phyloP scores from a whole-genome alignment of 2,797 vertebrate genomes.

The Carapus acus region DNA sequence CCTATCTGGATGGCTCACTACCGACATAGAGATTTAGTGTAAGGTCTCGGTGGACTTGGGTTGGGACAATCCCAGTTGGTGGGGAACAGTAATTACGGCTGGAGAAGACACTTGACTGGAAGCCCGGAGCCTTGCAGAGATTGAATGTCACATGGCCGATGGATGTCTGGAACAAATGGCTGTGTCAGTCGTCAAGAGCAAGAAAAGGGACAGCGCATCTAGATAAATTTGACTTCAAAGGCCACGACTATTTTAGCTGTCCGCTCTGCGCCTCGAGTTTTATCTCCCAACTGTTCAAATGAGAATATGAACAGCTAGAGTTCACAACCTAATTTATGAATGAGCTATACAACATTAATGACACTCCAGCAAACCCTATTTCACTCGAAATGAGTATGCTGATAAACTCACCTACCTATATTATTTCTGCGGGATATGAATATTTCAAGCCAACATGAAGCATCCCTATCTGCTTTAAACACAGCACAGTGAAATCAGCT shows the following conservation, averaged over 20 bases:
- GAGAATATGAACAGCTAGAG: conserved; percentile 36
- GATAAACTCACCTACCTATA: conserved; percentile 36
- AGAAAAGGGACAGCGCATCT: conserved; percentile 24
- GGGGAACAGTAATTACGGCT: conserved; percentile 64
- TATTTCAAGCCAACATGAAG: conserved; percentile 27
- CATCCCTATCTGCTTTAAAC: conserved; percentile 16
- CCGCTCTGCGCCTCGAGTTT: conserved; percentile 41
- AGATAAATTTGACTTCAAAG: conserved; percentile 41
- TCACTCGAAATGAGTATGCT: conserved; percentile 21
- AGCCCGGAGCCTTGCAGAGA: conserved; percentile 53
- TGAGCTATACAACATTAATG: conserved; percentile 46
- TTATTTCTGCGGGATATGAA: conserved; percentile 26
- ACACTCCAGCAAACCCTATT: conserved; percentile 30
- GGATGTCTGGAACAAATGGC: conserved; percentile 49
- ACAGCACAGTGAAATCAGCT: conserved; percentile 15
- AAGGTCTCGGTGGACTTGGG: conserved; percentile 40
- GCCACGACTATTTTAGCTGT: conserved; percentile 33
- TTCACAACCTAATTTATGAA: conserved; percentile 44
- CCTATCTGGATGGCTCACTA: conserved; percentile 48
- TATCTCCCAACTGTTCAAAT: no score
- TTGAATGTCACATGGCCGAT: conserved; percentile 53
- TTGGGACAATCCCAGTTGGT: conserved; percentile 48
- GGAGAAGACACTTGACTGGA: conserved; percentile 26
- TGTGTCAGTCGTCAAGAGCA: conserved; percentile 43
- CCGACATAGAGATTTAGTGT: conserved; percentile 56